Evolutionary conservation across 2,113 vertebrate genomes (phyloP).

Genomic region (Atractosteus spatula): DNA sequence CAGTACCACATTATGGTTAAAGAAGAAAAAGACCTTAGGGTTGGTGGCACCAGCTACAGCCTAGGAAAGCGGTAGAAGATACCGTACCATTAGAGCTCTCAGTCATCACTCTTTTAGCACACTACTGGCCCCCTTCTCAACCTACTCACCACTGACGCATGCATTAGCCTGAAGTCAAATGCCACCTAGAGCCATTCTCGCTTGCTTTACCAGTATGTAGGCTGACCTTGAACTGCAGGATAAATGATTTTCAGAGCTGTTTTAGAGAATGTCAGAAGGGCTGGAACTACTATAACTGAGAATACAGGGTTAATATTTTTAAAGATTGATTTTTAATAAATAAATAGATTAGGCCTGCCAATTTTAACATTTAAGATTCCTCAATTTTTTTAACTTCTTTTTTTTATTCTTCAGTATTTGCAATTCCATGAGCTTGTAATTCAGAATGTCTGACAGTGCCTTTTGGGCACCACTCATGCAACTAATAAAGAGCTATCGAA

Average conservation of each 20-base stretch:
- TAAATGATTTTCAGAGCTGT: too few species aligned
- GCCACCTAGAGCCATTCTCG: not conserved
- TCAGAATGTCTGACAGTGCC: not conserved
- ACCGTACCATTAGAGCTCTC: not conserved
- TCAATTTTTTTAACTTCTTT: not conserved
- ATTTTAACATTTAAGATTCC: too few species aligned
- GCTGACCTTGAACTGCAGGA: not conserved
- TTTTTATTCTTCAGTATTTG: not conserved
- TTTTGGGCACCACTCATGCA: constrained; percentile 5
- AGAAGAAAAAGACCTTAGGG: not conserved
- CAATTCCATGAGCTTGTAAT: not conserved
- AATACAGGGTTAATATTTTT: too few species aligned
- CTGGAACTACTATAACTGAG: too few species aligned
- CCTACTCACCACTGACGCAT: not conserved
- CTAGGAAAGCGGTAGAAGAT: not conserved
- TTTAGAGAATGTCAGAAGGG: too few species aligned
- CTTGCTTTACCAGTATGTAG: not conserved
- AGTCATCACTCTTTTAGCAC: not conserved
- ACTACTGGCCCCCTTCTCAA: not conserved
- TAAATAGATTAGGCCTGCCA: too few species aligned
- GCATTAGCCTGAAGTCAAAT: not conserved
- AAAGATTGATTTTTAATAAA: too few species aligned
- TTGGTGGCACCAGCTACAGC: not conserved
- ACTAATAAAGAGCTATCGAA: constrained; percentile 1
- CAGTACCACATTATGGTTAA: too few species aligned